Base-by-base conservation (phyloP, 2,888 invertebrate species). In the Macaria notata region DNA sequence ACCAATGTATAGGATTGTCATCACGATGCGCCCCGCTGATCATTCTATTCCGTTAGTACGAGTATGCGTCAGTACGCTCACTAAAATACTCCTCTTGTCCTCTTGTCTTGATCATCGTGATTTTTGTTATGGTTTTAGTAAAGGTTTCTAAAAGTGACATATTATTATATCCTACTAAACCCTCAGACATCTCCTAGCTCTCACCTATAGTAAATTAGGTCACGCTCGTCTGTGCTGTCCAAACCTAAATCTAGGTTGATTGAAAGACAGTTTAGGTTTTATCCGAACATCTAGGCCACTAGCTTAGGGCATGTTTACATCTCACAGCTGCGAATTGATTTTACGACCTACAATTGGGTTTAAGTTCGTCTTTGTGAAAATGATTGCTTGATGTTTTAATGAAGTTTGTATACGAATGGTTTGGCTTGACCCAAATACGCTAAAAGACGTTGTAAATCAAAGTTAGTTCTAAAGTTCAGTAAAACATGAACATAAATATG, bases 211-310 rank as follows among this genome's bases (percentile, higher is more conserved):
- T 3, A 41, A 41, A 1, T 3, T 8, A 41, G 7, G 41, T 41
- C 9, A 4, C 41, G 6, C 9, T 41, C 41, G 41, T n/a, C 33
- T 36, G 33, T 7, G 4, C 9, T n/a, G 9, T 8, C n/a, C 41
- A 5, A 8, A 77, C 72, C 75, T 9, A 46, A 51, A 59, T 51
- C 45, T 81, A 75, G 80, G 79, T 73, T 79, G 80, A 81, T 82
- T 79, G 77, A 76, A 76, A 70, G 76, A 77, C 79, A 75, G 72
- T 78, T 75, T 75, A 73, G 70, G 72, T 57, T 66, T 76, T 73
- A 78, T 73, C 73, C 69, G 42, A 48, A 49, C 63, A 78, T 78
- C 76, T 78, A 73, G 72, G 72, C 68, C 51, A 49, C 57, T 59
- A 64, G 62, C 65, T 66, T 49, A 63, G 62, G 65, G 63, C 66